A percentile compares a stretch with the other conserved stretches of the same genome.
Evolutionary conservation across 2,113 vertebrate species (phyloP).

Genomic region (Fregetta grallaria): DNA sequence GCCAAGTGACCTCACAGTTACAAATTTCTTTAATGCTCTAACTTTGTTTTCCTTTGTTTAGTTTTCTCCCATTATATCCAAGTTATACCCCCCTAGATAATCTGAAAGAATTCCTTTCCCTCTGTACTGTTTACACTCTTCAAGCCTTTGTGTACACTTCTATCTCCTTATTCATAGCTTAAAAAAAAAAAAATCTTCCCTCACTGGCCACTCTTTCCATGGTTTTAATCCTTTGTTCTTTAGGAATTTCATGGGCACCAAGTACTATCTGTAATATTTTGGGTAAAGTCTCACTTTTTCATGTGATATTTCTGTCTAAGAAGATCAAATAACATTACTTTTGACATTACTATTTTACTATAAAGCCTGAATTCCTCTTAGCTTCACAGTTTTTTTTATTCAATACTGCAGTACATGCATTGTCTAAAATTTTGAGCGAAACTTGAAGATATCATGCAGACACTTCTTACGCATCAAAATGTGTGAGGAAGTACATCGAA

Average conservation of each 20-base stretch:
- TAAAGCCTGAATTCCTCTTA: neutral
- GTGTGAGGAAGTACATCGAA: neutral
- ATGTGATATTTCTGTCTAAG: neutral
- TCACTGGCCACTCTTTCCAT: conserved; percentile 19
- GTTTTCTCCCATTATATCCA: conserved; percentile 43
- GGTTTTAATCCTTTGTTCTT: conserved; percentile 58
- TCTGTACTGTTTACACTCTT: conserved; percentile 51
- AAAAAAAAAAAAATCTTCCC: conserved; percentile 2
- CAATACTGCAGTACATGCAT: neutral
- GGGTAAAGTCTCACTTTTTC: neutral
- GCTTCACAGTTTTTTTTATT: neutral
- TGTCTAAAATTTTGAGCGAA: neutral
- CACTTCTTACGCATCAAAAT: neutral
- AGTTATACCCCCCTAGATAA: conserved; percentile 44
- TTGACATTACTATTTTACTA: neutral
- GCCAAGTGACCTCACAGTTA: neutral
- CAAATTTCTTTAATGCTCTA: neutral
- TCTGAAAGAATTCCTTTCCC: conserved; percentile 54
- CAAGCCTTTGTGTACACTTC: conserved; percentile 62
- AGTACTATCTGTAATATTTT: neutral
- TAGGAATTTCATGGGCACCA: neutral
- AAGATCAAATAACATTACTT: neutral
- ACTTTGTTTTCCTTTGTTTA: conserved; percentile 34
- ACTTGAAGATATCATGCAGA: neutral
- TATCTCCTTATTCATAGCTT: conserved; percentile 54